phyloP scores from a whole-genome alignment of 2,113 vertebrate species.

The Zeus faber region DNA sequence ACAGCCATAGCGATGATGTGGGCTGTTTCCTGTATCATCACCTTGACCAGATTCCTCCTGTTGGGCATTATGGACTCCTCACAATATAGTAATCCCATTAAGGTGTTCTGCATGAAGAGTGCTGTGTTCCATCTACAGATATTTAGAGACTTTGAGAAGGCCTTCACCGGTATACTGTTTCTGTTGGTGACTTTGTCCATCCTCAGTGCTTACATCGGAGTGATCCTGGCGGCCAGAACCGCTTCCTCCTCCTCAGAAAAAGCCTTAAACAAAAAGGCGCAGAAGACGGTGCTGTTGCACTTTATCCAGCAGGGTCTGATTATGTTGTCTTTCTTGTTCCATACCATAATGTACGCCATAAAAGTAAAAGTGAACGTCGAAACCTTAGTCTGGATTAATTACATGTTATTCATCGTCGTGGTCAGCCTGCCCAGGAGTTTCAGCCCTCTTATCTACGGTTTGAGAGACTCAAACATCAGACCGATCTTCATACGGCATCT shows the following conservation, averaged over 20 bases:
- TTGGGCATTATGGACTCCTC: constrained; percentile 5
- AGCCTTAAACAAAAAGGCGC: constrained; percentile 47
- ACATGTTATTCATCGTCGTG: constrained; percentile 29
- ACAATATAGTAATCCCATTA: constrained; percentile 13
- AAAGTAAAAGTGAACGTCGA: rapidly evolving
- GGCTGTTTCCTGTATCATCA: constrained; percentile 28
- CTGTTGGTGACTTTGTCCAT: constrained; percentile 29
- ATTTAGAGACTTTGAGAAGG: constrained; percentile 23
- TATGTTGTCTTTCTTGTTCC: constrained; percentile 38
- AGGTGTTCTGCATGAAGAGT: constrained; percentile 4
- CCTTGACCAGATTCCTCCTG: constrained; percentile 4
- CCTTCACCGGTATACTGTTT: constrained; percentile 40
- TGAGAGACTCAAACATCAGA: constrained; percentile 48
- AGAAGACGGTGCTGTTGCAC: constrained; percentile 56
- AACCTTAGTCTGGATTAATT: constrained; percentile 12
- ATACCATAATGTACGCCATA: constrained; percentile 18
- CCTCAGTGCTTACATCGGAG: constrained; percentile 47
- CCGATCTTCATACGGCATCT: constrained; percentile 24
- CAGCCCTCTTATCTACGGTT: constrained; percentile 45
- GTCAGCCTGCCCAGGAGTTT: constrained; percentile 41
- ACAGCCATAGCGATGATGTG: constrained; percentile 40
- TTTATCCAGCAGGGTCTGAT: constrained; percentile 56
- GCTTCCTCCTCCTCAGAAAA: constrained; percentile 50
- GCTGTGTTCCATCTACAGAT: neutral
- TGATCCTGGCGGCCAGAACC: constrained; percentile 54